Evolutionary conservation across 2,113 vertebrate genomes (phyloP), one percentile per base, ranked within the genome.

Genomic region (Oplegnathus fasciatus): DNA sequence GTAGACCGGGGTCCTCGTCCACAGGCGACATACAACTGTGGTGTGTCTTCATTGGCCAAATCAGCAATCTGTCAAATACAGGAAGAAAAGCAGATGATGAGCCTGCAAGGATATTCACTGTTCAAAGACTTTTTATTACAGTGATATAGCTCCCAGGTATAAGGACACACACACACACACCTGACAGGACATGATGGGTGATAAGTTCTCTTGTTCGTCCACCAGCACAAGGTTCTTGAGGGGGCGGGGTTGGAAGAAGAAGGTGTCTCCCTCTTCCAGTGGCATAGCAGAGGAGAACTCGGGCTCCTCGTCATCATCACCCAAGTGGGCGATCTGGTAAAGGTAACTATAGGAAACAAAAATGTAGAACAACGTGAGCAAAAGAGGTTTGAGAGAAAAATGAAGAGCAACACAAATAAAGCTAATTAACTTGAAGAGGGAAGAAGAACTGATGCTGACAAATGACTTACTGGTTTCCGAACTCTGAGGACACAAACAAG

Each of bases 261-360:
- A 99, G 0, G 98, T 99, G 83, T 99, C 98, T 76, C 98, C 98
- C 80, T 99, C 98, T 83, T 99, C 98, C 85, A 99, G 87, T 6
- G 98, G 98, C 98, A 99, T 99, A 3, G 98, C 98, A 73, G 98
- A 99, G 34, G 98, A 99, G 93, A 99, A 99, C 92, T 99, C 98
- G 0, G 98, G 98, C 80, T 99, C 98, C 8, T 99, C 98, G 5
- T 99, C 98, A 10, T 99, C 98, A 0, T 99, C 98, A 6, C 98
- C 98, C 92, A 99, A 91, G 90, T 99, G 98, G 71, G 98, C 98
- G 40, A 99, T 99, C 75, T 99, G 98, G 94, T 99, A 99, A 71
- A 99, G 96, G 86, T 99, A 99, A 93, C 98, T 99, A 67, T 0
- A 58, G 32, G 20, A 65, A 65, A 50, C 10, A 46, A 61, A 52